Conservation (phyloP, 2,888 invertebrate species). For the Eucriotettix oculatus region DNA sequence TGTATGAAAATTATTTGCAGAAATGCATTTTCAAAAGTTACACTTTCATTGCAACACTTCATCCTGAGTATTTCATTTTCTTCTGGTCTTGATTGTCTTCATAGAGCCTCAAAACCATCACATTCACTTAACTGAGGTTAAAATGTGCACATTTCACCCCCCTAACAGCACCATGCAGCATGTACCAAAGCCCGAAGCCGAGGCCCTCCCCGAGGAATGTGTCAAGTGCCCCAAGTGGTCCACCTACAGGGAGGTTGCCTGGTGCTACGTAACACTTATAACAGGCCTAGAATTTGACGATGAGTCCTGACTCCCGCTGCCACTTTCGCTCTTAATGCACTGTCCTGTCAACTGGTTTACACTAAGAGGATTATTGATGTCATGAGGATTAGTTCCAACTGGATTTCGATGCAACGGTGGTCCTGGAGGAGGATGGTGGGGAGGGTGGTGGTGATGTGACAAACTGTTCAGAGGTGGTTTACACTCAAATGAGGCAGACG, state of each 20-base stretch:
- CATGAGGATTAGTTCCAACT: slow-evolving; percentile 80
- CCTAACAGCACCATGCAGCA: background rate
- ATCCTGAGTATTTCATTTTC: slow-evolving; percentile 29
- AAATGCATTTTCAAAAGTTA: slow-evolving; percentile 6
- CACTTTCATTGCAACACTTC: slow-evolving; percentile 19
- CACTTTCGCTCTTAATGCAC: slow-evolving; percentile 27
- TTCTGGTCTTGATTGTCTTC: slow-evolving; percentile 15
- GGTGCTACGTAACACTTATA: slow-evolving; percentile 29
- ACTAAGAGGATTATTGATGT: slow-evolving; percentile 81
- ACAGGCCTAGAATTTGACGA: slow-evolving; percentile 18
- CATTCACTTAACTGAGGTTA: background rate
- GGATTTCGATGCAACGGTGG: slow-evolving; percentile 48
- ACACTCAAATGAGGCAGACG: slow-evolving; percentile 19
- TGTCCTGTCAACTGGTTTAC: slow-evolving; percentile 78
- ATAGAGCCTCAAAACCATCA: slow-evolving; percentile 11
- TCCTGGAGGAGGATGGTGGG: slow-evolving; percentile 24
- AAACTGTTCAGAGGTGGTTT: slow-evolving; percentile 7
- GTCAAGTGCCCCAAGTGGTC: background rate
- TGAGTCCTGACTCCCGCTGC: slow-evolving; percentile 10
- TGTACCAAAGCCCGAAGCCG: no score
- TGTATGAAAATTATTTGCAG: slow-evolving; percentile 6
- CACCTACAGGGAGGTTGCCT: background rate
- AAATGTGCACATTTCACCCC: background rate
- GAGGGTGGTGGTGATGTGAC: slow-evolving; percentile 30
- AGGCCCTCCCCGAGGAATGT: background rate